Percentiles rank a stretch among this genome's conserved stretches.
phyloP scores from a whole-genome alignment of 53 echinoderm and acorn worm genomes.

The Patiria pectinifera region DNA sequence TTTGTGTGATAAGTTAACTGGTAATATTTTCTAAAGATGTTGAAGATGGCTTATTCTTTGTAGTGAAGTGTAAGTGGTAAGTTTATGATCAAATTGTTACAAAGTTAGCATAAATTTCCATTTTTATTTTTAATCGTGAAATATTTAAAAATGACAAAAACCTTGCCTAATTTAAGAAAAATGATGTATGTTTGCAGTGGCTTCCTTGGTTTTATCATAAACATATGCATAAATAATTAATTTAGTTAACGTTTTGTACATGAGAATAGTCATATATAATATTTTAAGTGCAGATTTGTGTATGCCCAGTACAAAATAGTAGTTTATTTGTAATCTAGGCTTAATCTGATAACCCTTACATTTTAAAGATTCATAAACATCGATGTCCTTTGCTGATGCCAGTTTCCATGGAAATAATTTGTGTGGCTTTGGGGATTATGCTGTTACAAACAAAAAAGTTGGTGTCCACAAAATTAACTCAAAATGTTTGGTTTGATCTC shows the following conservation, averaged over 20 bases:
- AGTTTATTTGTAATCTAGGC: background rate
- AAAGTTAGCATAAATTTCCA: conserved; percentile 49
- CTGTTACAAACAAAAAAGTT: background rate
- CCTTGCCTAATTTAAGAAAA: conserved; percentile 55
- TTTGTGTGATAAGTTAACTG: conserved; percentile 14
- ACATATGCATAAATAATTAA: conserved; percentile 37
- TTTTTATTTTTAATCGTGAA: conserved; percentile 58
- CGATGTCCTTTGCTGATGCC: background rate
- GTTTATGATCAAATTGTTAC: background rate
- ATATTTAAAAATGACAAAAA: conserved; percentile 42
- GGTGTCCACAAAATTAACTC: background rate
- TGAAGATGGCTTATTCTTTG: background rate
- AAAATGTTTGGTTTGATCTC: background rate
- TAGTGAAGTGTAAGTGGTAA: background rate
- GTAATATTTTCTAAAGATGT: background rate
- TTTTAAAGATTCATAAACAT: background rate
- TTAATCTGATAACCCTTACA: background rate
- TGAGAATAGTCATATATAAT: background rate
- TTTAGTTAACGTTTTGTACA: conserved; percentile 20
- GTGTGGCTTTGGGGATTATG: background rate
- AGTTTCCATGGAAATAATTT: background rate
- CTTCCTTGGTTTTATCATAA: conserved; percentile 54
- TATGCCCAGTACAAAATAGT: background rate
- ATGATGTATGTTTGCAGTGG: conserved; percentile 47
- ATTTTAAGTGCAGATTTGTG: background rate